A percentile compares a stretch with the other conserved stretches of the same genome.
These are phyloP conservation scores for Scortum barcoo DNA, from an alignment of 2,113 vertebrate genomes.

Conservation along the genomic window DNA sequence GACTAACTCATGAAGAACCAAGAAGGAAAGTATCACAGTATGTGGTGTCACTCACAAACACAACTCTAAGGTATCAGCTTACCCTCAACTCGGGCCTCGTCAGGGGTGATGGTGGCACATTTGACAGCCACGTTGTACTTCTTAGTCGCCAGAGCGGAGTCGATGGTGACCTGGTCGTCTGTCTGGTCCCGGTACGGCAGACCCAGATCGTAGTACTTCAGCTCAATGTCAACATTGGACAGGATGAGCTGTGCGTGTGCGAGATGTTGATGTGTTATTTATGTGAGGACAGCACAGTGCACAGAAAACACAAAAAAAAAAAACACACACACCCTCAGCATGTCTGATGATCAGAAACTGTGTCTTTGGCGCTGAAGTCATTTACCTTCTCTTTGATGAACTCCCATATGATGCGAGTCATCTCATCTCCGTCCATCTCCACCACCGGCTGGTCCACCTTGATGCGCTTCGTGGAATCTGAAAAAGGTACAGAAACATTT, in stretches of 20 bases:
- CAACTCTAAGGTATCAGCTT: neutral
- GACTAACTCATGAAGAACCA: neutral
- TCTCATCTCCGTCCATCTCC: constrained; percentile 99
- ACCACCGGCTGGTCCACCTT: constrained; percentile 95
- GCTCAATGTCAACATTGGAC: constrained; percentile 91
- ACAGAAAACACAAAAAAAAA: neutral
- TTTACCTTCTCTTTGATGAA: constrained; percentile 98
- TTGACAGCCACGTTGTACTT: constrained; percentile 95
- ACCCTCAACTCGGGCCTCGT: constrained; percentile 95
- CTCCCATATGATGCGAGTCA: constrained; percentile 98
- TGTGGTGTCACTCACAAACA: neutral
- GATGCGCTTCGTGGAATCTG: constrained; percentile 93
- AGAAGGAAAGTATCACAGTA: neutral
- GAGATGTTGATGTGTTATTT: neutral
- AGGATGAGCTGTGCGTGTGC: constrained; percentile 89
- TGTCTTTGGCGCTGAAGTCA: too few species aligned
- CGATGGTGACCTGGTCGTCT: constrained; percentile 94
- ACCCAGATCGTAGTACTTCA: constrained; percentile 95
- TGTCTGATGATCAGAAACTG: neutral
- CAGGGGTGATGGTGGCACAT: constrained; percentile 97
- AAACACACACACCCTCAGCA: neutral
- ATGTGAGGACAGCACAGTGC: neutral
- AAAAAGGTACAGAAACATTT: neutral
- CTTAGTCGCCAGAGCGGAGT: constrained; percentile 93
- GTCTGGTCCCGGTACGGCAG: constrained; percentile 94